Conservation (phyloP, 2,888 invertebrate species). For the Pristionchus mayeri region DNA sequence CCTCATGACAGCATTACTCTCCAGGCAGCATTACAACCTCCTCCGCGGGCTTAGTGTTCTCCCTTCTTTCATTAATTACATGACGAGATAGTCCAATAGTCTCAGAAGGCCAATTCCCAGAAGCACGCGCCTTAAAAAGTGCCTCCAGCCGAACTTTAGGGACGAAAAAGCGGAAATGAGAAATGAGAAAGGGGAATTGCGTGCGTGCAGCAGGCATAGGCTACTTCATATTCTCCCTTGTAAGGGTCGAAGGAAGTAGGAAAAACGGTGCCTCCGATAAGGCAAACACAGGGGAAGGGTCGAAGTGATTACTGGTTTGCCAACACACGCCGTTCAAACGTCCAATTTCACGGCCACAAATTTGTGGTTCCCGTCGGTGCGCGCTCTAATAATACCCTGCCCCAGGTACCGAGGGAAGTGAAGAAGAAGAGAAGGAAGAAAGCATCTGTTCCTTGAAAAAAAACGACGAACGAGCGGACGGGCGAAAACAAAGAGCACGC, state of each 20-base stretch:
- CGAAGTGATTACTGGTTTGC: background rate
- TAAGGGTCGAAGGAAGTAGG: background rate
- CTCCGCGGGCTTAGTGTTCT: too few relatives aligned
- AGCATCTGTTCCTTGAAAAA: conserved; percentile 26
- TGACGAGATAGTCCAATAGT: too few relatives aligned
- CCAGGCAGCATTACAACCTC: too few relatives aligned
- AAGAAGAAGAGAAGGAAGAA: background rate
- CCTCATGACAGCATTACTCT: too few relatives aligned
- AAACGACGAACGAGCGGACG: background rate
- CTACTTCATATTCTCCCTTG: background rate
- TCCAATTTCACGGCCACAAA: background rate
- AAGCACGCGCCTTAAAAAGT: too few relatives aligned
- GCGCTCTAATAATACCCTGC: background rate
- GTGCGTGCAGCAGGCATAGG: too few relatives aligned
- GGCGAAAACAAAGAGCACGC: conserved; percentile 17
- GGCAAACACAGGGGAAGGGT: background rate
- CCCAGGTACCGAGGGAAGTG: background rate
- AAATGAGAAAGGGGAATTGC: background rate
- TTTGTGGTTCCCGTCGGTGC: background rate
- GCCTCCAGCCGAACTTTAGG: too few relatives aligned
- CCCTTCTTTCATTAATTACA: too few relatives aligned
- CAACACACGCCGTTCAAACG: background rate
- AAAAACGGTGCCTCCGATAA: background rate
- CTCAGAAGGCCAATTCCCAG: too few relatives aligned
- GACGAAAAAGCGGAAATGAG: background rate